Evolutionary conservation across 2,113 vertebrate genomes (phyloP).

Genomic region (Papio anubis): DNA sequence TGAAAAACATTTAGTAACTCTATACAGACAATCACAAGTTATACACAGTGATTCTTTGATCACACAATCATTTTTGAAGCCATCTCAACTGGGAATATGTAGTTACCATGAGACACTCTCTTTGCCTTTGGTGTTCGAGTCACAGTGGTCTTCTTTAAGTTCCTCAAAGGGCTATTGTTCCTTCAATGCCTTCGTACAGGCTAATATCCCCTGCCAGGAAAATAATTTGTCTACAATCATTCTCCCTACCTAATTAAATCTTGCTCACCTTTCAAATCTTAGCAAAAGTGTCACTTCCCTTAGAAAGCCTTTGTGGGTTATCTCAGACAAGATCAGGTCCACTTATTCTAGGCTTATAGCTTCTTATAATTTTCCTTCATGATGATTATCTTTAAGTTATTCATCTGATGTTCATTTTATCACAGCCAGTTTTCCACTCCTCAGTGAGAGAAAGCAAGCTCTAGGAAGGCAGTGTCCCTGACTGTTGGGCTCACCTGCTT

Average conservation of each 20-base stretch:
- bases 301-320: not conserved
- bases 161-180: not conserved
- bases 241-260: not conserved
- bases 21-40: not conserved
- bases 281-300: not conserved
- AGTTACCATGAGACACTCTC: not conserved
- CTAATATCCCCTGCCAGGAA: not conserved
- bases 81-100: not conserved
- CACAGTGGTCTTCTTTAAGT: not conserved
- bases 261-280: not conserved
- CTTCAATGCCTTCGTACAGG: not conserved
- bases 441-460: not conserved
- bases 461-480: not conserved
- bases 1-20: not conserved
- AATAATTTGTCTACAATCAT: not conserved
- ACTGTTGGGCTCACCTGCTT: not conserved
- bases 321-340: not conserved
- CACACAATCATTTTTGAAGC: not conserved
- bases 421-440: not conserved
- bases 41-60: not conserved
- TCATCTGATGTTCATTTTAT: not conserved
- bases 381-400: not conserved
- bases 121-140: not conserved
- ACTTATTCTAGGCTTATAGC: not conserved
- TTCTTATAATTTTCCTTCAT: not conserved